Base-by-base conservation (phyloP, 2,113 vertebrate species). In the Neopipo cinnamomea region DNA sequence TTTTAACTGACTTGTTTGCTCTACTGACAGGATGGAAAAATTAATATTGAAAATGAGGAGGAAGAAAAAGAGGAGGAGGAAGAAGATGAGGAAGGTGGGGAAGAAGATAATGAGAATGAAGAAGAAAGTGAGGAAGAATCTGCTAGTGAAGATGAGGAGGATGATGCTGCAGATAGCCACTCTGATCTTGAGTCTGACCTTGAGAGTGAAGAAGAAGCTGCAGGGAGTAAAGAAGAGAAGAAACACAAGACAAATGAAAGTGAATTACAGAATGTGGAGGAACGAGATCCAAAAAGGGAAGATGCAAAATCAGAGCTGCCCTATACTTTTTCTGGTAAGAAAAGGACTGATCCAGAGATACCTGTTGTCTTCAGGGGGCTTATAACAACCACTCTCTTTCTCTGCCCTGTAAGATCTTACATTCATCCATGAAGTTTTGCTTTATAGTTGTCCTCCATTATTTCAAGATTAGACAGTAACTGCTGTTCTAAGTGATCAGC, bases 311-410 rank as follows among this genome's bases (percentile, higher is more conserved):
- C 97, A 9, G 98, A 99, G 84, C 98, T 99, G 39, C 99, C 99
- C 0, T 99, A 98, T 89, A 98, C 98, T 4, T 99, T 99, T 81
- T 33, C 97, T 91, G 99, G 99, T 99, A 95, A 86, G 81, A 23
- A 31, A 31, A 39, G 11, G n/a, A 25, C 46, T 31, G 22, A n/a
- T 90, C 13, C 46, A 71, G 63, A 67, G 47, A 72, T 80, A 30
- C 18, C 3, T 14, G 10, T 55, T 91, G 46, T 73, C n/a, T 55
- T 87, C 11, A 59, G 4, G 23, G 10, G 0, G 0, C 59, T 94
- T 79, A 8, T 67, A 90, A 50, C 24, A 86, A 12, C 23, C 12
- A 28, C 7, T 31, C 37, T 52, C 2, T 74, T 73, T 66, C 18
- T 63, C 46, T 79, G 37, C 18, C 8, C 13, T 86, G 4, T n/a